A percentile compares a stretch with the other conserved stretches of the same genome.
Conservation (phyloP, 2,888 invertebrate species). For the Microctonus hyperodae region DNA sequence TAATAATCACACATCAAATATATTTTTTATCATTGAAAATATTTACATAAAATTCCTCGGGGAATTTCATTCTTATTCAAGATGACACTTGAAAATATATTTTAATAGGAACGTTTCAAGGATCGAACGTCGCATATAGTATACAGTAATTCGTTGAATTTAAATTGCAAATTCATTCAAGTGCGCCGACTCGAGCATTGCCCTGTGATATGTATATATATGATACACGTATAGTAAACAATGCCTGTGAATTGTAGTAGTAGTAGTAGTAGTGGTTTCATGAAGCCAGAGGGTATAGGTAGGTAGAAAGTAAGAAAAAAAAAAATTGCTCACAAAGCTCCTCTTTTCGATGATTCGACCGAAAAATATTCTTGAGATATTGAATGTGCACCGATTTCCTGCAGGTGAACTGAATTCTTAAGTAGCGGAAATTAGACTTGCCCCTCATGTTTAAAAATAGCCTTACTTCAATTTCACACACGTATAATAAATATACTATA, state of each 20-base stretch:
- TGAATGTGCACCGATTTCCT: neutral
- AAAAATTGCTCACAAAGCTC: neutral
- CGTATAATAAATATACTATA: neutral
- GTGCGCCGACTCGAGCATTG: neutral
- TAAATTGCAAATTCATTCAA: neutral
- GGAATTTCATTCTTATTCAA: neutral
- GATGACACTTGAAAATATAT: slow-evolving; percentile 2
- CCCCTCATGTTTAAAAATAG: neutral
- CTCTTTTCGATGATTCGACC: neutral
- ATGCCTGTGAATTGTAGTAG: neutral
- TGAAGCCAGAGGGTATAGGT: neutral
- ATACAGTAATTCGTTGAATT: neutral
- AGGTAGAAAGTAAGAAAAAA: neutral
- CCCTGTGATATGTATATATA: neutral
- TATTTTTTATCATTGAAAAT: neutral
- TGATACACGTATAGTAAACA: neutral
- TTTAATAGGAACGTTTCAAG: slow-evolving; percentile 2
- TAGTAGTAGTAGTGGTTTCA: neutral
- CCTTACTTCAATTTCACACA: neutral
- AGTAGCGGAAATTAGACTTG: neutral
- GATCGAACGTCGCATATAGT: neutral
- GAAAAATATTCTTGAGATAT: neutral
- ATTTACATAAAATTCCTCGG: neutral
- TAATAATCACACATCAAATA: neutral
- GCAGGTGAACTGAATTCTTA: neutral